Percentiles rank a stretch among this genome's conserved stretches.
phyloP scores from a whole-genome alignment of 2,797 vertebrate genomes.

The Myotis findleyi region DNA sequence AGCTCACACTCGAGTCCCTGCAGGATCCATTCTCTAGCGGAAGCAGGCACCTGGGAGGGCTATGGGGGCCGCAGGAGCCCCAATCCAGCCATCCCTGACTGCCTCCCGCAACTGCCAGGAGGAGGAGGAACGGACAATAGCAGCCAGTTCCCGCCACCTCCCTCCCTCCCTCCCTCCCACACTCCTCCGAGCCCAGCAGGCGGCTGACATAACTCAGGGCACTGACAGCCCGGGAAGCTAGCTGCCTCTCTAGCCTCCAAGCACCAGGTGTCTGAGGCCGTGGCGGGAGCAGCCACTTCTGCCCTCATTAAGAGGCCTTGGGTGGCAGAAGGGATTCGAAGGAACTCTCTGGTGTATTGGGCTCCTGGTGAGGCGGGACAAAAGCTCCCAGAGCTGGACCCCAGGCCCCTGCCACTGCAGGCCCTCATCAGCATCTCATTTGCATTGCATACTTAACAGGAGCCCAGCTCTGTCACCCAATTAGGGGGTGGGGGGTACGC shows the following conservation, averaged over 20 bases:
- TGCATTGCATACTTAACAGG: slow-evolving; percentile 27
- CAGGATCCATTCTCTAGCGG: neutral
- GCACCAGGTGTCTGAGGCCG: slow-evolving; percentile 69
- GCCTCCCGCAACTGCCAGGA: neutral
- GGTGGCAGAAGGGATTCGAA: slow-evolving; percentile 47
- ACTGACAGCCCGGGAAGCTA: slow-evolving; percentile 49
- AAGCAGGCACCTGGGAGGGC: neutral
- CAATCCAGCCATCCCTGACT: neutral
- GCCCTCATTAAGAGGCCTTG: slow-evolving; percentile 68
- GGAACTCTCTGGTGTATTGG: slow-evolving; percentile 40
- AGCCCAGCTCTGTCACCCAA: neutral
- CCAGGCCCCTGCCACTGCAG: neutral
- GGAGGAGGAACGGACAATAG: neutral
- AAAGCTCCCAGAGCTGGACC: slow-evolving; percentile 51
- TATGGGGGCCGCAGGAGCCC: neutral
- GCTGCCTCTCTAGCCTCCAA: slow-evolving; percentile 52
- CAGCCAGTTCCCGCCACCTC: neutral
- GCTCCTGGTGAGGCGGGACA: neutral
- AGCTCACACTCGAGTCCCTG: neutral
- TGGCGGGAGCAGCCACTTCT: slow-evolving; percentile 44
- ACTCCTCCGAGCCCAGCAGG: slow-evolving; percentile 61
- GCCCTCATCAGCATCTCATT: slow-evolving; percentile 61
- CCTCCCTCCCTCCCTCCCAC: neutral
- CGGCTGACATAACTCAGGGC: slow-evolving; percentile 62
- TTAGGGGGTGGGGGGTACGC: neutral